Evolutionary conservation across 1,140 invertebrate species (phyloP).

Genomic region (Achatina immaculata): DNA sequence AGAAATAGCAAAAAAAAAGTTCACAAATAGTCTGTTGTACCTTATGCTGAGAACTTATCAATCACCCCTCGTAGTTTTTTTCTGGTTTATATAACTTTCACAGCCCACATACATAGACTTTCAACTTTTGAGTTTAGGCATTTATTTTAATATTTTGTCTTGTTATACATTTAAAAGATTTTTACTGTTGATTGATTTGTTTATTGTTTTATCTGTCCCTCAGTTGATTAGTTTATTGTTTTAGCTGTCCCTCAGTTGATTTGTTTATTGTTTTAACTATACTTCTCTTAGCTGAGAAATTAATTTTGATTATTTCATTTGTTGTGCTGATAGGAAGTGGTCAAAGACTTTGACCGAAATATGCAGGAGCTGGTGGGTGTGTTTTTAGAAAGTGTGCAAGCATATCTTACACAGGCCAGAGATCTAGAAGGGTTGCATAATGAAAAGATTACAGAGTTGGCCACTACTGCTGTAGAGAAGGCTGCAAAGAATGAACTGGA

Average conservation of each 20-base stretch:
- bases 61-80: no score
- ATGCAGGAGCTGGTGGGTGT: slow-evolving; percentile 81
- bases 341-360: slow-evolving; percentile 80
- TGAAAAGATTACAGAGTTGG: slow-evolving; percentile 68
- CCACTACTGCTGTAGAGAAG: slow-evolving; percentile 68
- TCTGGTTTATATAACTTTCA: no score
- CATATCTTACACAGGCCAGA: slow-evolving; percentile 80
- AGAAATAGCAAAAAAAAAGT: no score
- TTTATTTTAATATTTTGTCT: not conserved
- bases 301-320: not conserved
- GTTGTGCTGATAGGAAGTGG: slow-evolving; percentile 72
- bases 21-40: no score
- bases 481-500: slow-evolving; percentile 71
- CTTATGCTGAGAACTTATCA: no score
- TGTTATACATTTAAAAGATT: not conserved
- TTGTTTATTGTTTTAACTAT: not conserved
- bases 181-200: no score
- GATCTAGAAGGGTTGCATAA: slow-evolving; percentile 71
- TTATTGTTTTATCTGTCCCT: not conserved
- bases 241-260: not conserved
- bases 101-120: no score
- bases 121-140: not conserved
- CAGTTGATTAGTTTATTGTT: not conserved
- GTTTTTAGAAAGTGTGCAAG: slow-evolving; percentile 81
- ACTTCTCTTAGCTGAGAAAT: not conserved